Evolutionary conservation across 2,888 invertebrate genomes (phyloP).

Genomic region (Epirrhoe tristata): DNA sequence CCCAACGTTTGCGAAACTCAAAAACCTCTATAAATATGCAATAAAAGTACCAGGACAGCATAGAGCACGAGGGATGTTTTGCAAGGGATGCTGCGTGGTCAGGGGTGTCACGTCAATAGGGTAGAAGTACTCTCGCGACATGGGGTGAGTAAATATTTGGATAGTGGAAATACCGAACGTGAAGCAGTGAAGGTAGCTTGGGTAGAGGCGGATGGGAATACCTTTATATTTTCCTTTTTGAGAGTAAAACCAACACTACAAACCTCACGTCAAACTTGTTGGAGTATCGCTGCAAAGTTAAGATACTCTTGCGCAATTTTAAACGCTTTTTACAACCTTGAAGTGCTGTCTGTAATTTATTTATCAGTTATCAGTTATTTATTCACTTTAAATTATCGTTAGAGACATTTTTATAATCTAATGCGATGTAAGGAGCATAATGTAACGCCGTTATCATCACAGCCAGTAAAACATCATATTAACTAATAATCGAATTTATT

Average conservation of each 20-base stretch:
- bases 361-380: too few species aligned
- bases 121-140: conserved; percentile 56
- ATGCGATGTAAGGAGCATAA: too few species aligned
- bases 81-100: conserved; percentile 80
- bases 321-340: not conserved
- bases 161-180: conserved; percentile 38
- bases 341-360: too few species aligned
- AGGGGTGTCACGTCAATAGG: conserved; percentile 61
- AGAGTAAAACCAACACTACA: not conserved
- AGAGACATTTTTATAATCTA: too few species aligned
- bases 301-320: not conserved
- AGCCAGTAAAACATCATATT: too few species aligned
- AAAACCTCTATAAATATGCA: conserved; percentile 77
- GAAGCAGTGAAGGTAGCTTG: conserved; percentile 22
- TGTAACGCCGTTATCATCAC: too few species aligned
- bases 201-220: not conserved
- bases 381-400: too few species aligned
- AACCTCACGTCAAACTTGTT: not conserved
- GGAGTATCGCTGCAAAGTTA: not conserved
- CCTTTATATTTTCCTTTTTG: not conserved
- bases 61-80: conserved; percentile 64
- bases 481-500: too few species aligned
- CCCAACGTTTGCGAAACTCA: conserved; percentile 67
- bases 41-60: conserved; percentile 80
- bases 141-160: conserved; percentile 50